Conservation (phyloP, 2,888 invertebrate species). For the Dasypogon diadema region DNA sequence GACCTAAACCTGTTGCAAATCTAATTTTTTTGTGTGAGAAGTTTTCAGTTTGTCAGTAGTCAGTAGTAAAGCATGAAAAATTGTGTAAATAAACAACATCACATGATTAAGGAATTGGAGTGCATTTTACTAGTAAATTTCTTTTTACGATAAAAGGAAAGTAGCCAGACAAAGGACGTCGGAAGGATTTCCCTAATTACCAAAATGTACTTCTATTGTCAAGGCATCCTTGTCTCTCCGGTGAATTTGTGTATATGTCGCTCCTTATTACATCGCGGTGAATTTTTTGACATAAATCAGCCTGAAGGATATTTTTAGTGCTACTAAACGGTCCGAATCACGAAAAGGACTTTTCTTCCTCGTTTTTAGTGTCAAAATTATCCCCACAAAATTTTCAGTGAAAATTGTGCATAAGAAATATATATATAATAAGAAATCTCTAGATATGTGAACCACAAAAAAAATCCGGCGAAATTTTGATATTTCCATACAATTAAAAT, state of each 20-base stretch:
- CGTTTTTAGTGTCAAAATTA: not conserved
- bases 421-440: not conserved
- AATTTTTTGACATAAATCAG: not conserved
- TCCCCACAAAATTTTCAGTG: not conserved
- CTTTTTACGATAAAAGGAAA: too few species aligned
- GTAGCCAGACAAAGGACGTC: not conserved
- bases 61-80: not conserved
- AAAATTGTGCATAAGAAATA: not conserved
- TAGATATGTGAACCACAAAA: conserved; percentile 34
- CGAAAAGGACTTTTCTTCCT: not conserved
- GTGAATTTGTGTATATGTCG: not conserved
- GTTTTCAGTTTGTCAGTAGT: not conserved
- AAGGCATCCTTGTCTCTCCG: not conserved
- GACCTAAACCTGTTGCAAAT: conserved; percentile 35
- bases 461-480: not conserved
- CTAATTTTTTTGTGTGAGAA: not conserved
- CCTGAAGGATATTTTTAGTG: not conserved
- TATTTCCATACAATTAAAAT: not conserved
- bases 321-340: not conserved
- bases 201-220: not conserved
- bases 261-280: not conserved
- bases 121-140: too few species aligned
- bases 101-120: too few species aligned
- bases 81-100: not conserved
- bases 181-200: not conserved